A percentile compares a stretch with the other conserved stretches of the same genome.
These are phyloP conservation scores for Nemotelus nigrinus DNA, from an alignment of 2,888 invertebrate genomes.

Conservation along the genomic window DNA sequence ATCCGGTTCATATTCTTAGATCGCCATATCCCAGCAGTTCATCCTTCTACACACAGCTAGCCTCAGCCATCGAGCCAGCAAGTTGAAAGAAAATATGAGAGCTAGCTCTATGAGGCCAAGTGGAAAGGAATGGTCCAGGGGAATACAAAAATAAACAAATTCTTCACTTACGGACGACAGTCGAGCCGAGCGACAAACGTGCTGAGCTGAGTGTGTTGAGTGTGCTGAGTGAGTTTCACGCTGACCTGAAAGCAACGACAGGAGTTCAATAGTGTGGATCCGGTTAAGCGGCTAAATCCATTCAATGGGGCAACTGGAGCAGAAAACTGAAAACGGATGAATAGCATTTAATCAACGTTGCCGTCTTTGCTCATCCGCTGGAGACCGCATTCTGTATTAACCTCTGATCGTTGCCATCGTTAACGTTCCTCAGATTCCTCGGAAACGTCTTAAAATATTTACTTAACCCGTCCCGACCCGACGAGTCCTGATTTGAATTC, in stretches of 20 bases:
- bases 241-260: not conserved
- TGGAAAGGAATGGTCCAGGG: not conserved
- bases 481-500: too few species aligned
- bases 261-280: not conserved
- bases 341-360: constrained; percentile 14
- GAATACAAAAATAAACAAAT: constrained; percentile 9
- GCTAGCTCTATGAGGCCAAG: too few species aligned
- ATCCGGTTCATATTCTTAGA: not conserved
- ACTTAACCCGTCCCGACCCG: too few species aligned
- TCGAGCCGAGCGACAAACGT: constrained; percentile 18
- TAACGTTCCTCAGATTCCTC: too few species aligned
- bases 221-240: not conserved
- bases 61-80: not conserved
- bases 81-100: not conserved
- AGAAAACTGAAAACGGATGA: constrained; percentile 27
- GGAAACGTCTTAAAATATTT: too few species aligned
- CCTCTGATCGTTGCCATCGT: too few species aligned
- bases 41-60: not conserved
- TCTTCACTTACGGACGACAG: constrained; percentile 14
- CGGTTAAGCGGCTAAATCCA: constrained; percentile 28
- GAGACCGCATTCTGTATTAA: not conserved
- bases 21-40: not conserved
- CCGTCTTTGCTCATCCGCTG: not conserved
- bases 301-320: constrained; percentile 33
- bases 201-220: not conserved